phyloP scores from a whole-genome alignment of 2,888 invertebrate species.

The Panopea generosa region DNA sequence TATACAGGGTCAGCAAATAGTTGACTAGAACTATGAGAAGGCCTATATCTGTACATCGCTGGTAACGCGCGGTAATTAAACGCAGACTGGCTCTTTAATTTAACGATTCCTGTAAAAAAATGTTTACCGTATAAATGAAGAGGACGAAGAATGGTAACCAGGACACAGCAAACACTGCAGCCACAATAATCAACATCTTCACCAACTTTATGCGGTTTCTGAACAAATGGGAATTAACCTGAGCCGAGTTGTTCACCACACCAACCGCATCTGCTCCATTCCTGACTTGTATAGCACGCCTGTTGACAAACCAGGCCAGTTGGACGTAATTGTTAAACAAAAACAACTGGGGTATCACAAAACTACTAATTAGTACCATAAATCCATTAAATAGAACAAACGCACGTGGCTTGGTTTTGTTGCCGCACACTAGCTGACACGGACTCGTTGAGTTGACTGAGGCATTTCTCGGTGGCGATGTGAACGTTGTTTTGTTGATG shows the following conservation, averaged over 20 bases:
- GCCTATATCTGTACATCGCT: too few relatives aligned
- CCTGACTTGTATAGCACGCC: constrained; percentile 38
- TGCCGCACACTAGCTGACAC: constrained; percentile 37
- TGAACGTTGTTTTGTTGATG: constrained; percentile 20
- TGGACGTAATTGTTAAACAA: constrained; percentile 55
- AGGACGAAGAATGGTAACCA: constrained; percentile 74
- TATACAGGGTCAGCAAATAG: too few relatives aligned
- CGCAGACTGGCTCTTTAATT: too few relatives aligned
- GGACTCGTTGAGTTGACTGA: constrained; percentile 14
- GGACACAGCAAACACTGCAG: constrained; percentile 69
- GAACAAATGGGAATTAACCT: constrained; percentile 22
- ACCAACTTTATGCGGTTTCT: constrained; percentile 64
- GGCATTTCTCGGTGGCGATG: too few relatives aligned
- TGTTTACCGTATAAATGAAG: constrained; percentile 68
- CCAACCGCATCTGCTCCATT: background rate
- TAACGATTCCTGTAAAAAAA: too few relatives aligned
- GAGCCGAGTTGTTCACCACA: background rate
- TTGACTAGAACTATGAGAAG: too few relatives aligned
- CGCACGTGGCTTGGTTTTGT: constrained; percentile 14
- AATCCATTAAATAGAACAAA: constrained; percentile 58
- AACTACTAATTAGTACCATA: constrained; percentile 60
- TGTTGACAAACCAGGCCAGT: constrained; percentile 40
- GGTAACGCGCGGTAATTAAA: too few relatives aligned
- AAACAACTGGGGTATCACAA: constrained; percentile 63
- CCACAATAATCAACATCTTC: constrained; percentile 72